Evolutionary conservation across 2,888 invertebrate genomes (phyloP), one percentile per base, ranked within the genome.

Genomic region (Noctua fimbriata): DNA sequence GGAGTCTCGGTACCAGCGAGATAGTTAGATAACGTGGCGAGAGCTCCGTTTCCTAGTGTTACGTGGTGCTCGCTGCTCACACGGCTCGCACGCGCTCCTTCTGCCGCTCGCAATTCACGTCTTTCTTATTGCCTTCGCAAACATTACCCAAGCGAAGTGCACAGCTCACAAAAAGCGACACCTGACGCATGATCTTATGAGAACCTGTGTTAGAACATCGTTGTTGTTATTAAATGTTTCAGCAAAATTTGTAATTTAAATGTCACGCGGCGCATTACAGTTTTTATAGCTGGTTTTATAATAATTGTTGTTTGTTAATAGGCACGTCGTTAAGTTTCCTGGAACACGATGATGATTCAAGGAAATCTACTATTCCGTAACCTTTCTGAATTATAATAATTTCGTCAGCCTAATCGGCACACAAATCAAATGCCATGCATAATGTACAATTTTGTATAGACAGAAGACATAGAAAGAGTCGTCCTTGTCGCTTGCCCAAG

Each of bases 401-500:
- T 96, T 95, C 95, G 88, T 94, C 95, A 96, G 93, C 89, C 87
- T 89, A 90, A 91, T 92, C 92, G 93, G 90, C 90, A 93, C 90
- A 94, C 94, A 95, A 95, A 94, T 95, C 94, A 95, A 96, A 96
- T 96, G 95, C 93, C 95, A 96, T 93, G 94, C 94, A 95, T 96
- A 95, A 95, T 95, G 92, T 93, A 93, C 93, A 91, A 93, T 94
- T 93, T 92, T 91, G 91, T 93, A 92, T 92, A 93, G 93, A 93
- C 92, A 94, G 95, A 95, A 94, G 94, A 93, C 95, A 93, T 94
- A 95, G 95, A 96, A 96, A 96, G 95, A 96, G 94, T 95, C 96
- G 96, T 96, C 96, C 96, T 97, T 96, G 96, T 94, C 91, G 93
- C 94, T 96, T 96, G 94, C 96, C 94, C 94, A 96, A 96, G 94